Conservation (phyloP, 2,113 vertebrate species). For the Corvus moneduloides region DNA sequence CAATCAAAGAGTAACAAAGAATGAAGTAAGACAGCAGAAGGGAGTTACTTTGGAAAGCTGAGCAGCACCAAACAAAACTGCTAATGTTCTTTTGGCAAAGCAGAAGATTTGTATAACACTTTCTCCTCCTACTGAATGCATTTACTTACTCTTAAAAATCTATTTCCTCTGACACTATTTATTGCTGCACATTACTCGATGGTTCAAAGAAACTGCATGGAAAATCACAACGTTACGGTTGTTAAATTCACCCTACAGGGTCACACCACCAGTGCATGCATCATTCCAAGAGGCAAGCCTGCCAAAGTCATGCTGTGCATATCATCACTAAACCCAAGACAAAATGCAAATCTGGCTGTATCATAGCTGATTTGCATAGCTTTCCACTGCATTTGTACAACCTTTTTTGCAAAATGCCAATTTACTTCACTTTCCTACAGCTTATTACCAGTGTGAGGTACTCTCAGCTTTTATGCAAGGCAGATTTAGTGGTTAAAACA, state of each 20-base stretch:
- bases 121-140: slow-evolving; percentile 28
- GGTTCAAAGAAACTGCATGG: slow-evolving; percentile 50
- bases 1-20: neutral
- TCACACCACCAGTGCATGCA: neutral
- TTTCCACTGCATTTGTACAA: slow-evolving; percentile 50
- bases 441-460: slow-evolving; percentile 59
- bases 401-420: slow-evolving; percentile 64
- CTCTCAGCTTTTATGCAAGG: slow-evolving; percentile 60
- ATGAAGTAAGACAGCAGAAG: neutral
- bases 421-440: slow-evolving; percentile 65
- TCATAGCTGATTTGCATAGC: slow-evolving; percentile 59
- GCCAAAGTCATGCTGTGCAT: slow-evolving; percentile 60
- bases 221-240: slow-evolving; percentile 59
- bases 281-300: slow-evolving; percentile 51
- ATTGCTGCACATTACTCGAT: slow-evolving; percentile 25
- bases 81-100: slow-evolving; percentile 3
- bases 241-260: slow-evolving; percentile 65
- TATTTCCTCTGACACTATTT: slow-evolving; percentile 59
- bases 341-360: slow-evolving; percentile 64
- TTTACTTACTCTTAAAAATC: slow-evolving; percentile 68
- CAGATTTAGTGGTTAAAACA: slow-evolving; percentile 63
- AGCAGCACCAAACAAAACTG: neutral
- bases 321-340: slow-evolving; percentile 54
- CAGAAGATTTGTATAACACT: neutral
- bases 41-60: slow-evolving; percentile 15